Base-by-base conservation (phyloP, 2,888 invertebrate species). In the Myathropa florea region DNA sequence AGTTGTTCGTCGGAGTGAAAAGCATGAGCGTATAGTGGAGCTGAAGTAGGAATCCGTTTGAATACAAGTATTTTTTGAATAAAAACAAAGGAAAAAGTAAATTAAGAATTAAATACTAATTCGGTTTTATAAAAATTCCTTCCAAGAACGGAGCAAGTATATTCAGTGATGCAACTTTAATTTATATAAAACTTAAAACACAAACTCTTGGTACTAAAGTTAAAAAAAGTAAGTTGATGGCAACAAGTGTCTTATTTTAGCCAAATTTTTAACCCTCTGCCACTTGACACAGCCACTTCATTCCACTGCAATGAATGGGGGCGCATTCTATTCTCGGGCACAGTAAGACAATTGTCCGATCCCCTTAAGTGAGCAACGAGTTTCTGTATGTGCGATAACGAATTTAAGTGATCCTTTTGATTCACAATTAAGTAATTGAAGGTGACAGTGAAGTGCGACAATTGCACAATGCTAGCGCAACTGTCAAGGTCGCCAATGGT, bases 131-230 rank as follows among this genome's bases (percentile, higher is more conserved):
- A 18, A 18, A 4, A 4, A 46, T 7, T 46, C n/a, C 18, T 46
- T 46, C 46, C n/a, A 46, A 18, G 18, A 46, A 18, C 7, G 6
- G 1, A 46, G 2, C 7, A 46, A 7, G 7, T 18, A 18, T 4
- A n/a, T 1, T 53, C 14, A 30, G 33, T 46, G 63, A 61, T 72
- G 53, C 30, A 63, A 63, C 6, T 12, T 73, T 53, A 63, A 30
- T 73, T 73, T 63, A 63, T 18, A 33, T 63, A 73, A 73, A 55
- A 24, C 24, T 33, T 55, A n/a, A 55, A 57, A 10, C 24, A 12
- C 23, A 0, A 9, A 23, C 18, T 24, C 24, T 10, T 24, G 57
- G 4, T 2, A 57, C 10, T 18, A 24, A 24, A 57, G 6, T 24
- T 57, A 12, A 24, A 21, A 57, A 57, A 55, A 10, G 57, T 24